phyloP scores from a whole-genome alignment of 2,888 invertebrate genomes.

The Apoderus coryli region DNA sequence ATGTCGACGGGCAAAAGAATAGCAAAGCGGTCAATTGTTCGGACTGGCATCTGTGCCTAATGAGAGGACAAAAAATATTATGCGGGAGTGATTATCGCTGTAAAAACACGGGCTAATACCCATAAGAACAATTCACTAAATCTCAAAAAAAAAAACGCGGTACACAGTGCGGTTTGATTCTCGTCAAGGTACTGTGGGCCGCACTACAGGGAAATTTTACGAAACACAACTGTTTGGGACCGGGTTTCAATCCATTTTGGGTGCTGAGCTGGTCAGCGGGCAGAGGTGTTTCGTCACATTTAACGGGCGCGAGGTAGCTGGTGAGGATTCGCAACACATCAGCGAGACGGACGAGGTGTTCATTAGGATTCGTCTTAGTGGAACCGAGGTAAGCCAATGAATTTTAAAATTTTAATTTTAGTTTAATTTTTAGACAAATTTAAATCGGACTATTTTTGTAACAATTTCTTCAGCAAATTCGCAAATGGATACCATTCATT shows the following conservation, averaged over 20 bases:
- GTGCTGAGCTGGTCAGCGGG: slow-evolving; percentile 61
- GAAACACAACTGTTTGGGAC: slow-evolving; percentile 84
- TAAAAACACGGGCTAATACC: slow-evolving; percentile 62
- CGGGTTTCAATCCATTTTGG: slow-evolving; percentile 75
- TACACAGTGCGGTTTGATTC: slow-evolving; percentile 76
- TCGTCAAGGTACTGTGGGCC: slow-evolving; percentile 37
- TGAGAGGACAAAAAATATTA: slow-evolving; percentile 85
- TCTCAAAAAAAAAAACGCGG: slow-evolving; percentile 59
- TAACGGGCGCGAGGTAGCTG: slow-evolving; percentile 85
- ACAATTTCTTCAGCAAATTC: no score
- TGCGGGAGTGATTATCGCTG: slow-evolving; percentile 84
- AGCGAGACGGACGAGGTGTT: slow-evolving; percentile 67
- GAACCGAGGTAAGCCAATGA: slow-evolving; percentile 61
- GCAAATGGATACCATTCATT: no score
- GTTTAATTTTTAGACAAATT: no score
- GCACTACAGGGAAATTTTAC: slow-evolving; percentile 55
- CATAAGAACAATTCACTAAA: slow-evolving; percentile 47
- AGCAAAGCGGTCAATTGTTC: slow-evolving; percentile 93
- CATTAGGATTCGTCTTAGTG: slow-evolving; percentile 56
- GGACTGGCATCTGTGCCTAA: slow-evolving; percentile 86
- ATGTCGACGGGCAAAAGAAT: slow-evolving; percentile 91
- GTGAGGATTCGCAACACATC: slow-evolving; percentile 63
- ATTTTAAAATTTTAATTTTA: no score
- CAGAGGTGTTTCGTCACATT: slow-evolving; percentile 88
- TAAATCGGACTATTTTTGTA: no score